These are phyloP conservation scores for Luidia sarsii DNA, from an alignment of 53 echinoderm and acorn worm genomes.

Conservation along the genomic window DNA sequence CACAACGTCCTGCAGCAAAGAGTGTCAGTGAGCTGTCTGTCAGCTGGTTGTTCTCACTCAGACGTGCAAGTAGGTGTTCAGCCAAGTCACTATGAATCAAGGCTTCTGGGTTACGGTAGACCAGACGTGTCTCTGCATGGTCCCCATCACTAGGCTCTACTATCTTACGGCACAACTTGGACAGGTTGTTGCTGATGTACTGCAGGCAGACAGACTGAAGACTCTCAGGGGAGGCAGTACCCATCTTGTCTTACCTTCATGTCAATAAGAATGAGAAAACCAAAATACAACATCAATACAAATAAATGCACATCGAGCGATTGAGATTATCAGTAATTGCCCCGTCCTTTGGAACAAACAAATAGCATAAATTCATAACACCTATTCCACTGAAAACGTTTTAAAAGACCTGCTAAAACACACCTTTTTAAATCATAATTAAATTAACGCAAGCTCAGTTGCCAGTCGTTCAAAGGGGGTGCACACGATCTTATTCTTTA, in stretches of 20 bases:
- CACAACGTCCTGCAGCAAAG: constrained; percentile 72
- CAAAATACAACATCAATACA: too few species aligned
- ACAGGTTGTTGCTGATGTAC: constrained; percentile 77
- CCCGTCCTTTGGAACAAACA: neutral
- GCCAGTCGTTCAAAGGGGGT: too few species aligned
- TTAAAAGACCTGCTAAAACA: neutral
- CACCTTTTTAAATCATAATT: neutral
- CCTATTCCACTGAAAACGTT: neutral
- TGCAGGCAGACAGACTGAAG: constrained; percentile 84
- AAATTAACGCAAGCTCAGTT: neutral
- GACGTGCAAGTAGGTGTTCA: constrained; percentile 66
- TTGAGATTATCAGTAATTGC: too few species aligned
- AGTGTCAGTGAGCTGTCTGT: constrained; percentile 77
- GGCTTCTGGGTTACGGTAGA: constrained; percentile 74
- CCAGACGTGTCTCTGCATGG: constrained; percentile 63
- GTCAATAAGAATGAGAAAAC: neutral
- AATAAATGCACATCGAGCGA: neutral
- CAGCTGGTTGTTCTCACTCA: constrained; percentile 68
- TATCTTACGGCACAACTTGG: constrained; percentile 69
- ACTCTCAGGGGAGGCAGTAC: constrained; percentile 65
- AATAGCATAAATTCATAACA: neutral
- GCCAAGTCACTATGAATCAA: constrained; percentile 81
- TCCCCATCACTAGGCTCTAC: constrained; percentile 66
- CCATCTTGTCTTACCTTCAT: constrained; percentile 45
- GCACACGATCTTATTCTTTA: neutral